Conservation (phyloP, 2,888 invertebrate genomes). For the Lithophane leautieri region DNA sequence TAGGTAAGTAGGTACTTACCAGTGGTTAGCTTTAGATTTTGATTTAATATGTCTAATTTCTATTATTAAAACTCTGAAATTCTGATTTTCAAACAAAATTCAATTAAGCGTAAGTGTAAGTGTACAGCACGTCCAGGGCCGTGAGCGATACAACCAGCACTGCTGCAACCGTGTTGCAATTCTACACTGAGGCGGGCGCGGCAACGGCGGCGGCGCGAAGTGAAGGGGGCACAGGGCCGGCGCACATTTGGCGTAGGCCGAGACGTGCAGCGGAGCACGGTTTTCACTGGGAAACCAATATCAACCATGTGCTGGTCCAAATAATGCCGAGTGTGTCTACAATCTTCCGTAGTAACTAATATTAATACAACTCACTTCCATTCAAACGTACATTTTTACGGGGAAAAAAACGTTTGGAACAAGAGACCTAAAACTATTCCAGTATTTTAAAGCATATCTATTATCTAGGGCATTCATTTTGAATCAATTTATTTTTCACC, state of each 20-base stretch:
- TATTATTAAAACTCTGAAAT: neutral
- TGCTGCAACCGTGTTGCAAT: neutral
- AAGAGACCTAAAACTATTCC: neutral
- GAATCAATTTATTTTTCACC: too few relatives aligned
- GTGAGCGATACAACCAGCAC: neutral
- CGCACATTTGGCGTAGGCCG: neutral
- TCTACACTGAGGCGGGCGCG: neutral
- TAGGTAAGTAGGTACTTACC: constrained; percentile 3
- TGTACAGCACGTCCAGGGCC: neutral
- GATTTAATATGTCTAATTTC: neutral
- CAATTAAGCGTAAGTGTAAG: neutral
- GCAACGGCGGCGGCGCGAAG: neutral
- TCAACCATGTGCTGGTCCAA: neutral
- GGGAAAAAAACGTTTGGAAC: neutral
- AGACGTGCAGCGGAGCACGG: too few relatives aligned
- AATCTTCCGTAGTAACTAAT: neutral
- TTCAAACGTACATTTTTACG: neutral
- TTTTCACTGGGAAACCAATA: neutral
- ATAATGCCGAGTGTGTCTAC: neutral
- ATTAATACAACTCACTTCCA: neutral
- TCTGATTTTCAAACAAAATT: neutral
- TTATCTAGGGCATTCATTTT: too few relatives aligned
- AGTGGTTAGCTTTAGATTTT: neutral
- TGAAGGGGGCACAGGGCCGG: neutral
- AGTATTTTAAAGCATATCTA: neutral